phyloP scores from a whole-genome alignment of 2,113 vertebrate species.

The Scatophagus argus region DNA sequence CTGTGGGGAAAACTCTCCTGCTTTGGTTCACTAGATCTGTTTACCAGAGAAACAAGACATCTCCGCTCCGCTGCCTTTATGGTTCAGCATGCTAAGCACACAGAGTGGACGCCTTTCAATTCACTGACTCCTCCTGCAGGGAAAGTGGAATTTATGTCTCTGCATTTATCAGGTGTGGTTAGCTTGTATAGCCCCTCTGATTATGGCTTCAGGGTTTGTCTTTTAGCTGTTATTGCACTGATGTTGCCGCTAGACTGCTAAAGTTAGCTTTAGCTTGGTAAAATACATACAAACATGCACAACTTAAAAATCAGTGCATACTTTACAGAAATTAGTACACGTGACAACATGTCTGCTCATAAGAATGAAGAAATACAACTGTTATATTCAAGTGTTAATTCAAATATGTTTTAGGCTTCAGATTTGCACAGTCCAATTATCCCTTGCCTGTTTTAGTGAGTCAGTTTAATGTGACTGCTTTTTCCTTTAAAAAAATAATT shows the following conservation, averaged over 20 bases:
- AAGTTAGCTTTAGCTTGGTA: constrained; percentile 25
- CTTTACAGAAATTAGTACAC: not conserved
- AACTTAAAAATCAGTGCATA: constrained; percentile 16
- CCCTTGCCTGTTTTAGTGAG: constrained; percentile 4
- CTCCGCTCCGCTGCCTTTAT: constrained; percentile 62
- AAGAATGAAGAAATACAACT: not conserved
- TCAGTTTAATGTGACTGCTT: not conserved
- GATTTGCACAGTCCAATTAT: not conserved
- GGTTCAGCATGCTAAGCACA: constrained; percentile 70
- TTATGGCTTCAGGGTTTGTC: constrained; percentile 68
- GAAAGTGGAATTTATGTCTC: constrained; percentile 73
- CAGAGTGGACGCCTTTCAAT: constrained; percentile 64
- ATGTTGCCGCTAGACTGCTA: constrained; percentile 43
- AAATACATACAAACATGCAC: constrained; percentile 1
- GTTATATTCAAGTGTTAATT: constrained; percentile 1
- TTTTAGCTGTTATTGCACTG: constrained; percentile 54
- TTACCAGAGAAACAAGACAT: constrained; percentile 76
- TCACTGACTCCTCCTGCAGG: constrained; percentile 57
- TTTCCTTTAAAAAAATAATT: not conserved
- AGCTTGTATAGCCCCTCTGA: constrained; percentile 67
- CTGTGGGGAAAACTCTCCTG: constrained; percentile 64
- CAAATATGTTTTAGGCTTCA: not conserved
- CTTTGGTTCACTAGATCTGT: constrained; percentile 75
- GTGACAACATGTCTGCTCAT: not conserved
- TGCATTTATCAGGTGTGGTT: constrained; percentile 75